Evolutionary conservation across 1,140 invertebrate genomes (phyloP).

Genomic region (Andricus grossulariae): DNA sequence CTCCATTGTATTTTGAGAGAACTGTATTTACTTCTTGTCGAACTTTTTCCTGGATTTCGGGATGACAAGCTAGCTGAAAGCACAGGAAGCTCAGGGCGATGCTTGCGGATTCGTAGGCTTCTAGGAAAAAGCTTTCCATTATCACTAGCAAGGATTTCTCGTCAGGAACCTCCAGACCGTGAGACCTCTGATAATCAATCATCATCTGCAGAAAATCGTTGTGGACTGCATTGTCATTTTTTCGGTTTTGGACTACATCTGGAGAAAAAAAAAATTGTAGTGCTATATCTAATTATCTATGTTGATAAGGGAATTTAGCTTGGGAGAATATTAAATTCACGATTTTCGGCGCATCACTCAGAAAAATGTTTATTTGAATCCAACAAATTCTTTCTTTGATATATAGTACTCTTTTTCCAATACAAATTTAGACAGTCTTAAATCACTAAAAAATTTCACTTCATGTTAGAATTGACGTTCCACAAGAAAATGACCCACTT

Average conservation of each 20-base stretch:
- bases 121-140: conserved; percentile 49
- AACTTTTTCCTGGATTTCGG: conserved; percentile 47
- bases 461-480: no score
- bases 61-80: conserved; percentile 39
- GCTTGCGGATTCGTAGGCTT: conserved; percentile 49
- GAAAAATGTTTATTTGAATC: no score
- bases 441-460: no score
- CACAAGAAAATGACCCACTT: no score
- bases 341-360: no score
- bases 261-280: neutral
- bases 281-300: no score
- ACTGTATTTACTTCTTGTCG: conserved; percentile 42
- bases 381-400: no score
- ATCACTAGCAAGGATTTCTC: neutral
- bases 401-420: no score
- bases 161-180: conserved; percentile 34
- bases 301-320: no score
- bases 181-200: conserved; percentile 41
- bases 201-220: conserved; percentile 45
- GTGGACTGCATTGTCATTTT: neutral
- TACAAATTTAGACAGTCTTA: no score
- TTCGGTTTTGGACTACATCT: neutral
- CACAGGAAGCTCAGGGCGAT: conserved; percentile 35
- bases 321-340: no score
- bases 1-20: conserved; percentile 45